These are phyloP conservation scores for Sphaeramia orbicularis DNA, from an alignment of 2,797 vertebrate species.

Conservation along the genomic window DNA sequence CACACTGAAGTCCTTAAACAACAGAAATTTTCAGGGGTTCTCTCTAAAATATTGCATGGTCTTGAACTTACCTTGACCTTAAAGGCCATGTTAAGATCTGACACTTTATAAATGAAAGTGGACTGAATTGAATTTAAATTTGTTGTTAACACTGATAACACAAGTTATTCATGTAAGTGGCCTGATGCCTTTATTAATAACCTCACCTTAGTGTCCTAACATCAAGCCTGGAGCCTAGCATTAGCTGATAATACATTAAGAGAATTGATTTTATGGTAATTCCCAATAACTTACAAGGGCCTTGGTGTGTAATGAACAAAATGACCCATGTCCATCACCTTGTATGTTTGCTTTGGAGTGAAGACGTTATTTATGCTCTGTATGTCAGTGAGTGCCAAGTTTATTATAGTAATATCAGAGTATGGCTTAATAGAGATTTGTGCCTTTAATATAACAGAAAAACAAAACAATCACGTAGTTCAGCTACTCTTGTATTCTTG, in stretches of 20 bases:
- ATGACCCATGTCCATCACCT: neutral
- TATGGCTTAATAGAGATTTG: neutral
- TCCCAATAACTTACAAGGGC: conserved; percentile 30
- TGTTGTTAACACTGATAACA: conserved; percentile 2
- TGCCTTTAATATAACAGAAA: conserved; percentile 16
- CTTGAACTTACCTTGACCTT: no score
- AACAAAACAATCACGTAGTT: conserved; percentile 23
- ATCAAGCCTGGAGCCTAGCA: neutral
- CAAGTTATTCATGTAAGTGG: conserved; percentile 8
- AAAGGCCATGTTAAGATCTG: no score
- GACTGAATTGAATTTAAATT: no score
- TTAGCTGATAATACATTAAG: conserved; percentile 14
- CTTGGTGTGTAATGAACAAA: conserved; percentile 10
- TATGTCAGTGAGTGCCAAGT: neutral
- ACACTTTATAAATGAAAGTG: no score
- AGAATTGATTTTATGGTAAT: conserved; percentile 47
- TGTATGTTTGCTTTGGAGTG: neutral
- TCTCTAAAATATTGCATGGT: no score
- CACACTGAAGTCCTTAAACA: no score
- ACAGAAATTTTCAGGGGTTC: no score
- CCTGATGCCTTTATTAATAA: conserved; percentile 7
- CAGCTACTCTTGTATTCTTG: conserved; percentile 3
- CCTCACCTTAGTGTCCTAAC: neutral
- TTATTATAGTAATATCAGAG: conserved; percentile 19
- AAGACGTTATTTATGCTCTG: neutral